Evolutionary conservation across 2,888 invertebrate species (phyloP), one percentile per base, ranked within the genome.

Genomic region (Acanthococcus lagerstroemiae): DNA sequence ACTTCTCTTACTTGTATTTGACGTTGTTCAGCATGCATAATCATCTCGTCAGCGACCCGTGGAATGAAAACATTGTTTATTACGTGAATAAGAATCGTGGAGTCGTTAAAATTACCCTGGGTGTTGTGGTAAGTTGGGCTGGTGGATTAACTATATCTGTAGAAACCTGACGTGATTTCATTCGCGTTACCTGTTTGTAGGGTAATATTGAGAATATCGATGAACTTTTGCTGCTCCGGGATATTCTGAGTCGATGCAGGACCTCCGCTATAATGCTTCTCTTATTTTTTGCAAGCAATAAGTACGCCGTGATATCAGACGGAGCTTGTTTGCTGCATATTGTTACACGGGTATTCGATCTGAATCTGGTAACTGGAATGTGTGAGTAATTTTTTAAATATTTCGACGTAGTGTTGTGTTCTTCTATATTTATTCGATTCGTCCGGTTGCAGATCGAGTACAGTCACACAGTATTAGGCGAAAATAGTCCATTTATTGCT

Each of bases 21-120:
- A 86, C 86, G 73, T 77, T 88, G 3, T 88, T 87, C 73, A 84
- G 84, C 0, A 78, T 84, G 30, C 87, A 89, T 72, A 91, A 91
- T 76, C 84, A 86, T 72, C 77, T 91, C 4, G 75, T 83, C 61
- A 75, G 79, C 3, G 88, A 88, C 74, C 79, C 79, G 22, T 85
- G 83, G 82, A 77, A 79, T 56, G 76, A 78, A 65, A 73, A 77
- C 50, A 37, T 50, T 66, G 81, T 84, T 12, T 91, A 87, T 76
- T 87, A 83, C 71, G 77, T 90, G 0, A 86, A 87, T 72, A 75
- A 75, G 9, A 75, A 77, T 65, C 84, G 83, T 71, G 79, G 81
- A 71, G 75, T 87, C 3, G 70, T 75, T 80, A 27, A 52, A 30
- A 50, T 54, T 45, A n/a, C n/a, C n/a, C n/a, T n/a, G n/a, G n/a